A percentile compares a stretch with the other conserved stretches of the same genome.
Conservation (phyloP, 2,888 invertebrate species). For the Zygaena filipendulae region DNA sequence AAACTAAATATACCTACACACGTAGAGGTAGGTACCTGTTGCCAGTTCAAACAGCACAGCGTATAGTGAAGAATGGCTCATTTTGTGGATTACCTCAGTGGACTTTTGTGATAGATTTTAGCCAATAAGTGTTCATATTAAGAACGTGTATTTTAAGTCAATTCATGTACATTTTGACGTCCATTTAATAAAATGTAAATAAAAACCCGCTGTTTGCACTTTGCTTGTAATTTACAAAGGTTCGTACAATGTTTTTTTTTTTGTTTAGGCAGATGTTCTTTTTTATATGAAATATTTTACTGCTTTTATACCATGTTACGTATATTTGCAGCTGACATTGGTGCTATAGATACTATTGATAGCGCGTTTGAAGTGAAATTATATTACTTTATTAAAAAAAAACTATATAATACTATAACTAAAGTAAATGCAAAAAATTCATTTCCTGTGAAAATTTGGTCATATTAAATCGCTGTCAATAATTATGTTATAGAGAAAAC, state of each 20-base stretch:
- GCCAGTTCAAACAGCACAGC: too few species aligned
- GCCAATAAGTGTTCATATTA: slow-evolving; percentile 66
- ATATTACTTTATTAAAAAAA: slow-evolving; percentile 9
- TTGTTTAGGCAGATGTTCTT: slow-evolving; percentile 14
- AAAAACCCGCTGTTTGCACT: slow-evolving; percentile 17
- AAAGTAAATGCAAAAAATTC: neutral
- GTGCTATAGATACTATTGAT: slow-evolving; percentile 49
- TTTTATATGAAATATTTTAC: slow-evolving; percentile 23
- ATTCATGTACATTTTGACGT: slow-evolving; percentile 55
- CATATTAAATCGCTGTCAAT: too few species aligned
- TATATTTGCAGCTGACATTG: slow-evolving; percentile 59
- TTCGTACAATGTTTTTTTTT: too few species aligned
- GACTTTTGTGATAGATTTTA: slow-evolving; percentile 65
- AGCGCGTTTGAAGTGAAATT: slow-evolving; percentile 22
- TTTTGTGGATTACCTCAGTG: slow-evolving; percentile 62
- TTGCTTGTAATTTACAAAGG: slow-evolving; percentile 18
- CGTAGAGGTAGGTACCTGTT: too few species aligned
- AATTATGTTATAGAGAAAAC: too few species aligned
- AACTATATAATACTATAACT: too few species aligned
- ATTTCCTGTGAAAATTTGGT: too few species aligned
- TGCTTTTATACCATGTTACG: slow-evolving; percentile 35
- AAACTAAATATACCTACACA: too few species aligned
- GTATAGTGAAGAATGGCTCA: too few species aligned
- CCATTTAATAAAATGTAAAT: slow-evolving; percentile 32
- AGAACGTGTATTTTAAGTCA: slow-evolving; percentile 52